Evolutionary conservation across 2,113 vertebrate species (phyloP), one percentile per base, ranked within the genome.

Genomic region (Oostethus manadensis): DNA sequence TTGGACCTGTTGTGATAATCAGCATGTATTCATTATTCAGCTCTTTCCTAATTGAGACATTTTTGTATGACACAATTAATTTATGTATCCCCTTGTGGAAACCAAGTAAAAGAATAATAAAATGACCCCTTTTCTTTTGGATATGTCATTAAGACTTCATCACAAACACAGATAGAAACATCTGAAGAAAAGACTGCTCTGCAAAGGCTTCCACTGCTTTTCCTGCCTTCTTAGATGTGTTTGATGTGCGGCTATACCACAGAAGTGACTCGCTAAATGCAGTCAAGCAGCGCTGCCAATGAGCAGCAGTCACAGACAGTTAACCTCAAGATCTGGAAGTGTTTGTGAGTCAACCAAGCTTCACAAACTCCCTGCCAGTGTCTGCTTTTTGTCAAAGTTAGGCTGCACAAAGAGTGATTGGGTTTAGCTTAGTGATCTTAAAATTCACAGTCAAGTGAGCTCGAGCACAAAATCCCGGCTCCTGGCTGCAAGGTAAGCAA

Each of bases 311-410:
- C 86, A 89, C 84, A 90, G 74, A 64, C 87, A 73, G 90, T 89
- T 91, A 88, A 89, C 88, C 89, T 88, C 87, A 86, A 86, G 77
- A 85, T 83, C 66, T 82, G 83, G 78, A 87, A 77, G 81, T 84
- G 81, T 84, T 74, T 78, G 75, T 74, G 76, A 86, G 77, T 79
- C 82, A 88, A 70, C 74, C 66, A 76, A 82, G 79, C 87, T 77
- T 89, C 74, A 85, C 72, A 83, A 80, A 78, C 78, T 71, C 33
- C 38, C 67, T 60, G 26, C 79, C 56, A 59, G 66, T 46, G 17
- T 71, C 72, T 77, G 60, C 64, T 64, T 78, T n/a, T 85, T 79
- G 71, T 80, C 70, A 73, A 68, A 76, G 68, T 66, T 66, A 59
- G 8, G 44, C 47, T 61, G 38, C 68, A 71, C 73, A 72, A 71